Base-by-base conservation (phyloP, 2,888 invertebrate genomes). In the Anthrax anthrax region DNA sequence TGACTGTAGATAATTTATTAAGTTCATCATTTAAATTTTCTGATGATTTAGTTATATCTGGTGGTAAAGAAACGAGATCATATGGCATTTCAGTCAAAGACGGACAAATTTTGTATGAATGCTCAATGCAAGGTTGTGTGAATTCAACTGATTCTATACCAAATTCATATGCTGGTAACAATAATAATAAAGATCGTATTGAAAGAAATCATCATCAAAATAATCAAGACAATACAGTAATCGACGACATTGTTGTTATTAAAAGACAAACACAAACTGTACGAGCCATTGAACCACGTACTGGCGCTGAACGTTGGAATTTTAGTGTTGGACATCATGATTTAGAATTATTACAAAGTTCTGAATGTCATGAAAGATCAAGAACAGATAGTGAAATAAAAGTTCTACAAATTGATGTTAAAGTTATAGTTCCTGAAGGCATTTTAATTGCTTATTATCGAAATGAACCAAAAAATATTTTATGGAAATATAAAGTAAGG, bases 261-360 rank as follows among this genome's bases (percentile, higher is more conserved):
- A 78, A 85, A 53, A 74, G 91, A 32, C 81, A 80, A 56, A 86
- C 89, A 4, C 87, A 86, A 65, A 91, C 87, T 9, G 85, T 96
- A 14, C 72, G 95, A 44, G 95, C 95, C 4, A 76, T 92, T 4
- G 94, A 95, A 61, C 84, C 91, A 0, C 74, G 83, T 44, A 79
- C 81, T 12, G 95, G 96, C 3, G 65, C 70, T 39, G 95, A 96
- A 71, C 71, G 91, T 60, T 95, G 95, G 95, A 95, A 95, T 72
- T 95, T 92, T 64, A 92, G 91, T 65, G 94, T 95, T 18, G 91
- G 86, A 0, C 82, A 86, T 54, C 89, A 92, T 64, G 84, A 91
- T 55, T 61, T 94, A 43, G 80, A 80, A 46, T 48, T 81, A 58
- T 58, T 73, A 47, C 67, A 70, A 47, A 65, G 69, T 40, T 60